Percentiles rank a stretch among this genome's conserved stretches.
Conservation (phyloP, 2,113 vertebrate species). For the Vulpes lagopus region DNA sequence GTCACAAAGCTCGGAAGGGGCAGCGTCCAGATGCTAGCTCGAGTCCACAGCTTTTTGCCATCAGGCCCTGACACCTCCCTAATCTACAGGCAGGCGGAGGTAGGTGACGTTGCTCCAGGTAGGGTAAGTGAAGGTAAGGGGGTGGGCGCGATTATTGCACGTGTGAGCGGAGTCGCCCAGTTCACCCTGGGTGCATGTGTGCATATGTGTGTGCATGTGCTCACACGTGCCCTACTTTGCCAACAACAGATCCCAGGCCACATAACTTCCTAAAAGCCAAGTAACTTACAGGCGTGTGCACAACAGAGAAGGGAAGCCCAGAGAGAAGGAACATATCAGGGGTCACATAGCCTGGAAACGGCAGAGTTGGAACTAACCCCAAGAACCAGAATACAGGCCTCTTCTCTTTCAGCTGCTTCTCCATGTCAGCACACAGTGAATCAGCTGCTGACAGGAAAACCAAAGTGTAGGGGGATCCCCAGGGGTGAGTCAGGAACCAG, state of each 20-base stretch:
- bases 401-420: neutral
- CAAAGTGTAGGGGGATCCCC: conserved; percentile 22
- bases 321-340: neutral
- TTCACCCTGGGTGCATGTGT: fast-evolving
- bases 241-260: neutral
- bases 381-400: neutral
- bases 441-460: conserved; percentile 65
- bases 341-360: neutral
- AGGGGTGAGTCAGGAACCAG: conserved; percentile 23
- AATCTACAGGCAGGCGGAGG: neutral
- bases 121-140: too few species aligned
- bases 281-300: neutral
- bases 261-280: neutral
- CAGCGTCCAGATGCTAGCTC: neutral
- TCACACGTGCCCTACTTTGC: neutral
- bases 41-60: neutral
- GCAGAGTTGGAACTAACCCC: neutral
- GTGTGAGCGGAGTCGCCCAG: neutral
- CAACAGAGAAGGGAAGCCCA: neutral
- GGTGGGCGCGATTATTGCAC: fast-evolving
- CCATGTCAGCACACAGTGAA: conserved; percentile 28
- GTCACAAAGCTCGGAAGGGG: neutral
- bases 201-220: fast-evolving
- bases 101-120: fast-evolving
- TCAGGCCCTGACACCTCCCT: neutral